Conservation (phyloP, 2,113 vertebrate species). For the Hylia prasina region DNA sequence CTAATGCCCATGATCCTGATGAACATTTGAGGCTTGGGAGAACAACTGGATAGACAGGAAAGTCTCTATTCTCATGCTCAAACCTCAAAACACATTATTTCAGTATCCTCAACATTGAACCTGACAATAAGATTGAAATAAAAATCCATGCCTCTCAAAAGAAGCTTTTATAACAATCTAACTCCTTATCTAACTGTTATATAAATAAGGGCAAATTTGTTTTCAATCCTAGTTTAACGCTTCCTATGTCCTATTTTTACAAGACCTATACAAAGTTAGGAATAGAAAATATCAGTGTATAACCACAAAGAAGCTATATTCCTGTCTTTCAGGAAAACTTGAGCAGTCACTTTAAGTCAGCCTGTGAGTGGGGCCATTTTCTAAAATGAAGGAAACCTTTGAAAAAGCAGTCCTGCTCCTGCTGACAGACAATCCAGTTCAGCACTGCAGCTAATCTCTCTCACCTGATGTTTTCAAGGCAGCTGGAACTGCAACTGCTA, state of each 20-base stretch:
- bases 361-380: neutral
- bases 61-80: neutral
- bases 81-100: constrained; percentile 5
- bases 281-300: neutral
- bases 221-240: neutral
- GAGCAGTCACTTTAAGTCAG: neutral
- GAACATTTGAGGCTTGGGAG: neutral
- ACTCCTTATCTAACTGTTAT: neutral
- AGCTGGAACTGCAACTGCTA: neutral
- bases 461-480: neutral
- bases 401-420: neutral
- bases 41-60: neutral
- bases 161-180: neutral
- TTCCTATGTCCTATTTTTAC: neutral
- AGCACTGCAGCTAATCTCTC: neutral
- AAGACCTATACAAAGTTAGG: neutral
- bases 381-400: neutral
- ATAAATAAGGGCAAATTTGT: neutral
- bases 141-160: neutral
- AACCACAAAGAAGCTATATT: neutral
- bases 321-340: neutral
- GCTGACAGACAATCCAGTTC: neutral
- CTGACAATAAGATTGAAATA: neutral
- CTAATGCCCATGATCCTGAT: neutral
- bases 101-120: neutral